Evolutionary conservation across 2,113 vertebrate species (phyloP), one percentile per base, ranked within the genome.

Genomic region (Ciconia maguari): DNA sequence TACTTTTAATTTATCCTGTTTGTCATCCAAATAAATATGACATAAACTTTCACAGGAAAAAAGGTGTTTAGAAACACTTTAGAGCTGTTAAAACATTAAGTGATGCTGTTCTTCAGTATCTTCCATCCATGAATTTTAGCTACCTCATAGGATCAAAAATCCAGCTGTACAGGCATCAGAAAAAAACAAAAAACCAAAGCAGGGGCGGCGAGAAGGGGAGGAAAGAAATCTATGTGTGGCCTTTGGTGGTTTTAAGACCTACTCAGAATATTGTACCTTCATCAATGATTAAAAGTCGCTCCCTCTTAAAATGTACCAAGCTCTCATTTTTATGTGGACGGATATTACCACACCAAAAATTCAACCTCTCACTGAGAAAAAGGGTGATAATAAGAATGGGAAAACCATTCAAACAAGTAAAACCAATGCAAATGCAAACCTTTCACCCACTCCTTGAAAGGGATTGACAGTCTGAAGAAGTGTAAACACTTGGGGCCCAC

Each of bases 1-100:
- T 55, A 44, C 25, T 94, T 94, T 61, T 54, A 85, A 87, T 92
- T 89, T 91, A 22, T 84, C 84, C 24, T 91, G 29, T 78, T 89
- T 96, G 29, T 64, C 60, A 38, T 38, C 38, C 38, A 38, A 38
- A 38, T 38, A 38, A 38, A 38, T 38, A 38, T 38, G 38, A 38
- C 38, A 38, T 8, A 49, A 20, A 74, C 89, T 65, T 72, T 75
- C 44, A 78, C 6, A 51, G 13, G 22, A 29, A 69, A 61, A 60
- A 62, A 60, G 30, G 3, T 7, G 9, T 13, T 89, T 77, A 74
- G 62, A 88, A 90, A 70, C 19, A 36, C 8, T 55, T 82, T 7
- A 34, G 16, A 44, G 9, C 16, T 88, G 30, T 52, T 92, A 14
- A 8, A 90, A 62, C 2, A 46, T 25, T 44, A 77, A 69, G 10